phyloP scores from a whole-genome alignment of 2,797 vertebrate species.

The Spinibarbus caldwelli region DNA sequence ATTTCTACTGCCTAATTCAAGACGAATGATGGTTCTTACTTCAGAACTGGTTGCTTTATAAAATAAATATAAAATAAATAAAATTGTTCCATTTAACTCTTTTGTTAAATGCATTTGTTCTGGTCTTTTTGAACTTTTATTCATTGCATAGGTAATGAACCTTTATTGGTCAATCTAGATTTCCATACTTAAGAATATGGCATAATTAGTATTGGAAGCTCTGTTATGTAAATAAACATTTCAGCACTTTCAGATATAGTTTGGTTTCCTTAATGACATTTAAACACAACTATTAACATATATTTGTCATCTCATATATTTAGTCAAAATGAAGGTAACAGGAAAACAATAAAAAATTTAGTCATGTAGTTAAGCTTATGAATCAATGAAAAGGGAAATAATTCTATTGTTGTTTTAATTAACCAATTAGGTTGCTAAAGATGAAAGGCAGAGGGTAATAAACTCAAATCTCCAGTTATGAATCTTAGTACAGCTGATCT shows the following conservation, averaged over 20 bases:
- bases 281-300: too few species aligned
- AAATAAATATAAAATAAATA: neutral
- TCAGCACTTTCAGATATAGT: too few species aligned
- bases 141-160: neutral
- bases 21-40: slow-evolving; percentile 33
- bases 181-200: neutral
- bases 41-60: slow-evolving; percentile 20
- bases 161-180: neutral
- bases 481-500: neutral
- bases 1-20: neutral
- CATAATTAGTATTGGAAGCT: too few species aligned
- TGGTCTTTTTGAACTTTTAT: neutral
- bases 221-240: too few species aligned
- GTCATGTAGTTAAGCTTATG: neutral
- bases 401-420: neutral
- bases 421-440: neutral
- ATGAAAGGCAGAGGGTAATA: neutral
- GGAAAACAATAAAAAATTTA: neutral
- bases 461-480: neutral
- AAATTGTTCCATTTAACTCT: neutral
- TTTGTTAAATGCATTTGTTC: neutral
- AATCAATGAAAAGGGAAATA: neutral
- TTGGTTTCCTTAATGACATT: too few species aligned
- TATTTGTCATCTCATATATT: too few species aligned
- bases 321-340: neutral